Percentiles rank a stretch among this genome's conserved stretches.
Evolutionary conservation across 2,888 invertebrate genomes (phyloP).

Genomic region (Luperina nickerlii): DNA sequence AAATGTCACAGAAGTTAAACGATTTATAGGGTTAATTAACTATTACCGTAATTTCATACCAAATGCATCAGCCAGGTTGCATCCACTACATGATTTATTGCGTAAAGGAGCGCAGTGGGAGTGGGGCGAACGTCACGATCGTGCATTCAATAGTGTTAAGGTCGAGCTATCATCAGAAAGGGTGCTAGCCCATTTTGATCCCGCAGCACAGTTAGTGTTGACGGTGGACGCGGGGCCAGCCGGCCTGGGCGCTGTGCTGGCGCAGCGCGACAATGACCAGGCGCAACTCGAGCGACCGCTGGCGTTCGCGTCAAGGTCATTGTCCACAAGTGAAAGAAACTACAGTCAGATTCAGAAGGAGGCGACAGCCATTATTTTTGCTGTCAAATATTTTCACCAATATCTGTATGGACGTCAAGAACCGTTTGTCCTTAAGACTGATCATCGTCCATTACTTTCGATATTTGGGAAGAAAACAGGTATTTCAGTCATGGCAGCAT

Average conservation of each 20-base stretch:
- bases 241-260: conserved; percentile 12
- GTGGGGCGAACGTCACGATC: conserved; percentile 46
- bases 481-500: too few relatives aligned
- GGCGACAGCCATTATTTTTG: too few relatives aligned
- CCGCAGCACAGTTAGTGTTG: conserved; percentile 1
- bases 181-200: conserved; percentile 52
- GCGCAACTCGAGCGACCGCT: background rate
- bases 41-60: conserved; percentile 33
- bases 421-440: too few relatives aligned
- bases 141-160: conserved; percentile 25
- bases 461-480: too few relatives aligned
- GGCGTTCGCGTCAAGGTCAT: too few relatives aligned
- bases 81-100: conserved; percentile 12
- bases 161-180: conserved; percentile 45
- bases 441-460: too few relatives aligned
- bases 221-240: background rate
- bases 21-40: conserved; percentile 25
- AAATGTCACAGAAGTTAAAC: conserved; percentile 22
- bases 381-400: too few relatives aligned
- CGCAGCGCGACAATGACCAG: conserved; percentile 1
- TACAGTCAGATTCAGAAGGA: too few relatives aligned
- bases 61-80: conserved; percentile 18
- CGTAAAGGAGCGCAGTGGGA: conserved; percentile 32
- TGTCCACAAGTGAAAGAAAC: too few relatives aligned
- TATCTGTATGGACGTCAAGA: too few relatives aligned